These are phyloP conservation scores for Antedon mediterranea DNA, from an alignment of 53 echinoderm and acorn worm species.

Conservation along the genomic window DNA sequence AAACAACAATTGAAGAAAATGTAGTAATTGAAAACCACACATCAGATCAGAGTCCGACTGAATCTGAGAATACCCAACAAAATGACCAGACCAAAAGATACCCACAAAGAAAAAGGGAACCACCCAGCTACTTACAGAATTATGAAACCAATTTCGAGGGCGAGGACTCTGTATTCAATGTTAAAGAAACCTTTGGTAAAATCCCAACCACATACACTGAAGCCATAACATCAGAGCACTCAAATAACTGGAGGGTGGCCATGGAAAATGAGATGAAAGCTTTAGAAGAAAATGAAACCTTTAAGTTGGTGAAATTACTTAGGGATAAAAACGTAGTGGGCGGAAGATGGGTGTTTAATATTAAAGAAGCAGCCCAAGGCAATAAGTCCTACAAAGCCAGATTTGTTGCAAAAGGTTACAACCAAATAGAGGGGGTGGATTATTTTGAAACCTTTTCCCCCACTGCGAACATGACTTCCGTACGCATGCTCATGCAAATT, in stretches of 20 bases:
- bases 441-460: conserved; percentile 22
- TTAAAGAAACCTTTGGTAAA: background rate
- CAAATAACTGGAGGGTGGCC: conserved; percentile 22
- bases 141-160: conserved; percentile 9
- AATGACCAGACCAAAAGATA: conserved; percentile 5
- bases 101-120: conserved; percentile 7
- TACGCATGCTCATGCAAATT: conserved; percentile 18
- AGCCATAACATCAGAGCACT: conserved; percentile 11
- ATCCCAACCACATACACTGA: conserved; percentile 23
- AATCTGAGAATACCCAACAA: background rate
- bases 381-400: background rate
- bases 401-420: conserved; percentile 13
- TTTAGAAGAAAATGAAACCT: conserved; percentile 16
- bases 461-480: conserved; percentile 12
- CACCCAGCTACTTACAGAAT: conserved; percentile 15
- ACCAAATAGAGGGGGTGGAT: conserved; percentile 16
- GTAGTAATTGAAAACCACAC: conserved; percentile 1
- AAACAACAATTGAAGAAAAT: conserved; percentile 15
- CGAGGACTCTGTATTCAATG: conserved; percentile 4
- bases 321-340: conserved; percentile 12
- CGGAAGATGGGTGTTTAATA: conserved; percentile 5
- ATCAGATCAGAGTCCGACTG: background rate
- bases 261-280: conserved; percentile 20
- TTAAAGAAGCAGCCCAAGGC: conserved; percentile 7
- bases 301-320: conserved; percentile 15